phyloP scores from a whole-genome alignment of 2,113 vertebrate species.

The Charina bottae region DNA sequence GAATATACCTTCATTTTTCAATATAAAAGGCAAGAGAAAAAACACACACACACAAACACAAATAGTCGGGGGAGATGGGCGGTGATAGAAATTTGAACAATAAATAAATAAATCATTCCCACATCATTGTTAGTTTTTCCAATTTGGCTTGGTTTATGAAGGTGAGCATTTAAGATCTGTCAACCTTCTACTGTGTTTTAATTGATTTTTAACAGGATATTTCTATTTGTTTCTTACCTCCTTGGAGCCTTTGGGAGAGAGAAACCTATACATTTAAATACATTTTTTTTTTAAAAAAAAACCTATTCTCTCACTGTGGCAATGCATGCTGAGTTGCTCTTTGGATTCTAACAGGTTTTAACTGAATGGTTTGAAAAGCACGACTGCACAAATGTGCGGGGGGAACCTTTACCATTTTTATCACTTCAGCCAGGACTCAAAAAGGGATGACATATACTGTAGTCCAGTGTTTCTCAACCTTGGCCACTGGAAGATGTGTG shows the following conservation, averaged over 20 bases:
- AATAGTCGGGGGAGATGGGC: no score
- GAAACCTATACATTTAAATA: constrained; percentile 23
- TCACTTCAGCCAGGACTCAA: background rate
- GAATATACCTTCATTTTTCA: background rate
- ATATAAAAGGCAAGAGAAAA: background rate
- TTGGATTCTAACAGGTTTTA: background rate
- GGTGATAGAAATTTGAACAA: no score
- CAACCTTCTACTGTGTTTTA: constrained; percentile 9
- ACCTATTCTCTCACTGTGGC: background rate
- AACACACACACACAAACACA: no score
- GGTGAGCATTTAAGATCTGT: constrained; percentile 4
- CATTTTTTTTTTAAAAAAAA: background rate
- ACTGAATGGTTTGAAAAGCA: background rate
- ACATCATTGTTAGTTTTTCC: background rate
- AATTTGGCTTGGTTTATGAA: constrained; percentile 1
- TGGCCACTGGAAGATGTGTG: background rate
- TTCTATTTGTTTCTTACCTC: constrained; percentile 20
- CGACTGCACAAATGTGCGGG: no score
- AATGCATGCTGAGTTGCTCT: background rate
- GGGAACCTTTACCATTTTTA: no score
- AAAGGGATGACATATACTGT: background rate
- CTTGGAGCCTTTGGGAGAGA: constrained; percentile 4
- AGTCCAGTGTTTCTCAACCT: background rate
- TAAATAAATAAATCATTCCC: background rate
- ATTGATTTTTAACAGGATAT: constrained; percentile 41